These are phyloP conservation scores for Tragelaphus imberbis DNA, from an alignment of 2,113 vertebrate genomes.

Conservation along the genomic window DNA sequence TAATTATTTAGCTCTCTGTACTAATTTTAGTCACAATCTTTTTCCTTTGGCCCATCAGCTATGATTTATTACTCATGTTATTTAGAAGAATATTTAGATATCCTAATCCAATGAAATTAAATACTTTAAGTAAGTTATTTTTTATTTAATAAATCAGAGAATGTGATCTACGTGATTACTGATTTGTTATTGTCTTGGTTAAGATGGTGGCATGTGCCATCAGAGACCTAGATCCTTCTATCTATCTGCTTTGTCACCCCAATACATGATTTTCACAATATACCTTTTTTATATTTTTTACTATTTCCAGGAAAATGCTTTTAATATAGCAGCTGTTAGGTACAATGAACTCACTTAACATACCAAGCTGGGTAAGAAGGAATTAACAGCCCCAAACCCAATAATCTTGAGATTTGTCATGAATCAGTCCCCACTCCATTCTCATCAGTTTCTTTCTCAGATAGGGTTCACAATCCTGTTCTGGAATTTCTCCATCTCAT, in stretches of 20 bases:
- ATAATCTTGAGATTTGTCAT: neutral
- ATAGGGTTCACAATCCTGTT: neutral
- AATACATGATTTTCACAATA: neutral
- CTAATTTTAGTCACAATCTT: neutral
- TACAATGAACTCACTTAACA: neutral
- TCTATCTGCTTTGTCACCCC: neutral
- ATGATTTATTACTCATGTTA: neutral
- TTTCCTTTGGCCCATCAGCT: neutral
- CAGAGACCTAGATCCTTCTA: neutral
- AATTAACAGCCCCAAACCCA: neutral
- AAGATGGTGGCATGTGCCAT: neutral
- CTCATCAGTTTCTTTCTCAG: neutral
- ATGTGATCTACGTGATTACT: neutral
- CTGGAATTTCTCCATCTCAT: neutral
- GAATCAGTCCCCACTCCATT: neutral
- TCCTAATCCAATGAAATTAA: neutral
- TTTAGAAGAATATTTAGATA: conserved; percentile 1
- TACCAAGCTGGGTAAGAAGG: neutral
- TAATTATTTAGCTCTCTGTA: neutral
- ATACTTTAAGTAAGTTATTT: neutral
- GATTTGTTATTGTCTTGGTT: neutral
- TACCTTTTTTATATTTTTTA: neutral
- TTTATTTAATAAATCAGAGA: neutral
- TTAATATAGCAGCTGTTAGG: neutral
- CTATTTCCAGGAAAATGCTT: neutral